Base-by-base conservation (phyloP, 2,888 invertebrate species). In the Drosophila longiperda region DNA sequence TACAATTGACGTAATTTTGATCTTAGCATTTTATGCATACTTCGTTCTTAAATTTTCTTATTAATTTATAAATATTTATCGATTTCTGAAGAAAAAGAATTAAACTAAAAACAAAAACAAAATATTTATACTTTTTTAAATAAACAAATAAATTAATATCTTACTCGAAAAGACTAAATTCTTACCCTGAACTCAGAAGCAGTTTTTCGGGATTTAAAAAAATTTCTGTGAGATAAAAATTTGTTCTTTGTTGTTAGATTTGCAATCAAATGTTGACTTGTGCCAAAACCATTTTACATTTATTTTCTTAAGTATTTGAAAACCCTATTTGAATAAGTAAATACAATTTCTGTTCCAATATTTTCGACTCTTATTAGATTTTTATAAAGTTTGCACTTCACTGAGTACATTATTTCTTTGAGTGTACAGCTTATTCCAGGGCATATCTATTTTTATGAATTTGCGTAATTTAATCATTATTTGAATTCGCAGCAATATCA, bases 401-500 rank as follows among this genome's bases (percentile, higher is more conserved):
- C 15, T 15, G 45, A 23, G 17, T 23, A 8, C 4, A 45, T 5
- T n/a, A 3, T 15, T 34, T 55, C n/a, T 29, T 7, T 7, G 8
- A 38, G 55, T 55, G 38, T 15, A 15, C 8, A 23, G 38, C 12
- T 81, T 85, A 89, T 86, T 90, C 81, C 79, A 81, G 69, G 66
- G 40, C 38, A 55, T 48, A 86, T 78, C 83, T 88, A 78, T 83
- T 80, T 83, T 78, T 77, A 83, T 86, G 86, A 75, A 83, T 82
- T 82, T 76, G 80, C 86, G 88, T 74, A 90, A 89, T 88, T 89
- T 83, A 88, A 89, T 85, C 69, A 79, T 89, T 90, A 83, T 78
- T 78, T 60, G 66, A 26, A 32, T 20, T 57, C 32, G 32, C 32
- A 55, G 23, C 57, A 38, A 20, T 55, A 40, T 55, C 40, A 20